Evolutionary conservation across 2,888 invertebrate genomes (phyloP).

Genomic region (Hyposoter dolosus): DNA sequence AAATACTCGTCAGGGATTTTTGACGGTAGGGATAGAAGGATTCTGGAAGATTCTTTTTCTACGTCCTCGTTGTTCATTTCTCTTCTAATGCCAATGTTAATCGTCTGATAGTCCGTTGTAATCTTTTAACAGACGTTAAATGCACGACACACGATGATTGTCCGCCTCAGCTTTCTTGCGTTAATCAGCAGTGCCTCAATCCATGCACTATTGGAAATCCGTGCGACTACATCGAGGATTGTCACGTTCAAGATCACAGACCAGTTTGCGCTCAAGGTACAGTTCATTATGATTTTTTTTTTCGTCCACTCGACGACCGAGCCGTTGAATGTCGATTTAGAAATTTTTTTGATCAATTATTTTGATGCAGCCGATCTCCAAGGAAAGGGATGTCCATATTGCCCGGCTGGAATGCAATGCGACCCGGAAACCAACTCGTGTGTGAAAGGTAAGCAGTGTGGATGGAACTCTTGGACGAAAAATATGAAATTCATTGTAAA

Average conservation of each 20-base stretch:
- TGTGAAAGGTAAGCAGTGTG: slow-evolving; percentile 90
- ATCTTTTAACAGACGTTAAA: slow-evolving; percentile 88
- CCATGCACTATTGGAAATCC: slow-evolving; percentile 92
- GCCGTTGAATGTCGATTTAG: neutral
- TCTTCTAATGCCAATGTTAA: slow-evolving; percentile 48
- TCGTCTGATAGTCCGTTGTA: slow-evolving; percentile 64
- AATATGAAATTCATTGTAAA: slow-evolving; percentile 75
- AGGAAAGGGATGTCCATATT: slow-evolving; percentile 86
- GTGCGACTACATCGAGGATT: slow-evolving; percentile 91
- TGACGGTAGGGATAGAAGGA: slow-evolving; percentile 50
- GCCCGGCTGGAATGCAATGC: slow-evolving; percentile 91
- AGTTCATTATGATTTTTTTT: slow-evolving; percentile 40
- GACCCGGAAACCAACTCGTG: slow-evolving; percentile 93
- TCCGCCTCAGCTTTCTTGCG: slow-evolving; percentile 91
- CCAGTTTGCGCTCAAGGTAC: slow-evolving; percentile 93
- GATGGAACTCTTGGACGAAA: slow-evolving; percentile 49
- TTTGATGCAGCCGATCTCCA: slow-evolving; percentile 65
- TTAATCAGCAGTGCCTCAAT: slow-evolving; percentile 92
- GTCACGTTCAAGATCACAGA: slow-evolving; percentile 93
- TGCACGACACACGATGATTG: slow-evolving; percentile 94
- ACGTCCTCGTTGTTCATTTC: slow-evolving; percentile 44
- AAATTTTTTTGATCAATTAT: slow-evolving; percentile 29
- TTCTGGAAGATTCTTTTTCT: slow-evolving; percentile 21
- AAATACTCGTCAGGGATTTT: slow-evolving; percentile 35
- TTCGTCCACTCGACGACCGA: neutral